phyloP scores from a whole-genome alignment of 2,797 vertebrate genomes.

The Stomatorhinus walkeri region DNA sequence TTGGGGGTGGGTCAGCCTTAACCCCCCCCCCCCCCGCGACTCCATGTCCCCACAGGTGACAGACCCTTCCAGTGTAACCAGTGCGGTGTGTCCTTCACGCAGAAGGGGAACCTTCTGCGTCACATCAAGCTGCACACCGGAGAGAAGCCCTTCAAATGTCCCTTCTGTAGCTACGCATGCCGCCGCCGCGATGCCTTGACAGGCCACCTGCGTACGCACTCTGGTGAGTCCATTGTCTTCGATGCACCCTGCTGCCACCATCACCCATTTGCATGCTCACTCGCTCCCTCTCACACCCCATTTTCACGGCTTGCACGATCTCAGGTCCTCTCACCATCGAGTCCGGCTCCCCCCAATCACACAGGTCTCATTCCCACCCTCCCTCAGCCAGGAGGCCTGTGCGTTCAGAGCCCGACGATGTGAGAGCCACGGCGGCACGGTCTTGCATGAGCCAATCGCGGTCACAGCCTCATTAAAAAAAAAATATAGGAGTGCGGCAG shows the following conservation, averaged over 20 bases:
- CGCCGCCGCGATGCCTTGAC: constrained; percentile 92
- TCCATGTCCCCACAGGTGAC: constrained; percentile 67
- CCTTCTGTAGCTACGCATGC: constrained; percentile 97
- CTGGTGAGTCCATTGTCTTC: constrained; percentile 66
- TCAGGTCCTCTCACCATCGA: neutral
- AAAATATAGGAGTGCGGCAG: constrained; percentile 11
- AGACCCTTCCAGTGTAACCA: constrained; percentile 98
- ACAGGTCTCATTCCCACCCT: neutral
- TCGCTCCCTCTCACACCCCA: neutral
- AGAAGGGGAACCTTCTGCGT: constrained; percentile 97
- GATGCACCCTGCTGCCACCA: neutral
- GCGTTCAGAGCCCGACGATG: neutral
- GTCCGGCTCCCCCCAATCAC: neutral
- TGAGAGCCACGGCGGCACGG: neutral
- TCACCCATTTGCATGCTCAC: neutral
- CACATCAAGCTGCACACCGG: constrained; percentile 98
- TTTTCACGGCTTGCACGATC: neutral
- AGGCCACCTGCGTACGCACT: constrained; percentile 93
- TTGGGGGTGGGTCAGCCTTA: neutral
- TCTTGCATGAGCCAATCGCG: neutral
- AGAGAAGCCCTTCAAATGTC: constrained; percentile 99
- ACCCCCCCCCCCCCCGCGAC: neutral
- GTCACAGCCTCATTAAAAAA: neutral
- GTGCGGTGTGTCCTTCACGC: constrained; percentile 96
- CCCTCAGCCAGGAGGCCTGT: neutral